These are phyloP conservation scores for Agrotis segetum DNA, from an alignment of 2,888 invertebrate genomes.

Conservation along the genomic window DNA sequence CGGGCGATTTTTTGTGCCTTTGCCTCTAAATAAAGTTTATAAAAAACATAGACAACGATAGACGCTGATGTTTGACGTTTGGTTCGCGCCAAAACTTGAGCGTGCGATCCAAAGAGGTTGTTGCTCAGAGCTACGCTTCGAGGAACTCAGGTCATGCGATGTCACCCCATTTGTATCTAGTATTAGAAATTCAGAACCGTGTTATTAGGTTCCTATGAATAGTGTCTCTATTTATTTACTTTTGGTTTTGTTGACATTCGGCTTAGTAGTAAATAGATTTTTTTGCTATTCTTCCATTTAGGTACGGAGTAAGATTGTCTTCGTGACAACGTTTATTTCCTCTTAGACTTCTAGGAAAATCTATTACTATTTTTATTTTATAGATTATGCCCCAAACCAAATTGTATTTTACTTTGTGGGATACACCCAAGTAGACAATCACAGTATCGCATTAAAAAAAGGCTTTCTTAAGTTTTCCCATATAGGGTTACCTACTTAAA, in stretches of 20 bases:
- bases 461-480: background rate
- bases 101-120: conserved; percentile 41
- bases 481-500: background rate
- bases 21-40: conserved; percentile 66
- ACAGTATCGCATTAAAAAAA: background rate
- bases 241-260: conserved; percentile 22
- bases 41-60: conserved; percentile 65
- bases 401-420: background rate
- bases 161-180: conserved; percentile 22
- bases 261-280: background rate
- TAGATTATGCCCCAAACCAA: no score
- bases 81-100: conserved; percentile 58
- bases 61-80: conserved; percentile 64
- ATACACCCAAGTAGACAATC: background rate
- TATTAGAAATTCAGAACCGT: conserved; percentile 26
- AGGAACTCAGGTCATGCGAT: conserved; percentile 17
- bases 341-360: conserved; percentile 1
- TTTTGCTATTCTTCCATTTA: background rate
- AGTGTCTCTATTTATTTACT: conserved; percentile 35
- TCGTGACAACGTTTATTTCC: conserved; percentile 4
- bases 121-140: conserved; percentile 37
- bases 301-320: background rate
- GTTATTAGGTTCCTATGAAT: conserved; percentile 37
- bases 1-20: conserved; percentile 71
- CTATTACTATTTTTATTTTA: background rate